A percentile compares a stretch with the other conserved stretches of the same genome.
Evolutionary conservation across 1,140 invertebrate species (phyloP).

Genomic region (Sipha flava): DNA sequence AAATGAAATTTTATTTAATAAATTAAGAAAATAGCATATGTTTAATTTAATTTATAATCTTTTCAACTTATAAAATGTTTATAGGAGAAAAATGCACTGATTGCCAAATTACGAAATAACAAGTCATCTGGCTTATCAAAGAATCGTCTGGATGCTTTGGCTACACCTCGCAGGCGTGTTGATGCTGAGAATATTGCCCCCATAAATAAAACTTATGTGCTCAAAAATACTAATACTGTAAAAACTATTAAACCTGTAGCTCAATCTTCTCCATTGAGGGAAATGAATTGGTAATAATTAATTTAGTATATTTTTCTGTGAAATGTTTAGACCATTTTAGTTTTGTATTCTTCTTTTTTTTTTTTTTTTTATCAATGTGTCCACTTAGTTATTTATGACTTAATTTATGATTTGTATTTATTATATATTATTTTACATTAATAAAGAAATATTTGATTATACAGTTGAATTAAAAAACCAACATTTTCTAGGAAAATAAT

Average conservation of each 20-base stretch:
- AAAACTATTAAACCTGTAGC: constrained; percentile 16
- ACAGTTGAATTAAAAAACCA: too few species aligned
- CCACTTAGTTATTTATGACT: neutral
- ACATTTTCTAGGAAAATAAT: too few species aligned
- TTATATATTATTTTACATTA: neutral
- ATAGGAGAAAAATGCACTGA: constrained; percentile 15
- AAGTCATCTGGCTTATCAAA: neutral
- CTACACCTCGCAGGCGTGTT: constrained; percentile 10
- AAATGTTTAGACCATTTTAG: neutral
- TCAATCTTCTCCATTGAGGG: constrained; percentile 22
- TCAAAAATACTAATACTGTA: constrained; percentile 7
- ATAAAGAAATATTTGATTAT: neutral
- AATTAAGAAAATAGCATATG: too few species aligned
- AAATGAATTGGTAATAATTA: constrained; percentile 11
- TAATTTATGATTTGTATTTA: neutral
- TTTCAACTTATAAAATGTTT: too few species aligned
- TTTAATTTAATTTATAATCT: neutral
- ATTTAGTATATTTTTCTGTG: neutral
- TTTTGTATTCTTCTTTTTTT: neutral
- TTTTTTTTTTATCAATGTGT: neutral
- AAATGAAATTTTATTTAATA: neutral
- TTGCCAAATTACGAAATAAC: constrained; percentile 5
- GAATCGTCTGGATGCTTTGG: constrained; percentile 11
- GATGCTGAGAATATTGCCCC: constrained; percentile 11
- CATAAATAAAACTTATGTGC: constrained; percentile 27